These are phyloP conservation scores for Dasyprocta punctata DNA, from an alignment of 2,113 vertebrate species.

Conservation along the genomic window DNA sequence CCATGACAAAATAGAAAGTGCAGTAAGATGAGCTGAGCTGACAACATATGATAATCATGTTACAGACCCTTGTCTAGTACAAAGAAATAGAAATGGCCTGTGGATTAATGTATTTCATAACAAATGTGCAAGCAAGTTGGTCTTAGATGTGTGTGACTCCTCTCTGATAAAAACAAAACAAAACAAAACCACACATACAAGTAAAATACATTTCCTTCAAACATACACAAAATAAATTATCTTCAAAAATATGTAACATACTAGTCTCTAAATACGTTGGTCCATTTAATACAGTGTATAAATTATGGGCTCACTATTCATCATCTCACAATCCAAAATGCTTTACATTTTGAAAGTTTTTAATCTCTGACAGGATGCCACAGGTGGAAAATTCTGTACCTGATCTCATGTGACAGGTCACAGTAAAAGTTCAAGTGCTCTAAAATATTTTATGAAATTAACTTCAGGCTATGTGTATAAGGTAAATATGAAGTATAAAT, in stretches of 20 bases:
- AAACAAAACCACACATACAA: background rate
- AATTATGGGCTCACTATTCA: background rate
- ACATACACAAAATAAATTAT: background rate
- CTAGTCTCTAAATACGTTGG: background rate
- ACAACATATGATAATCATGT: background rate
- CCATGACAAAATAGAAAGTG: background rate
- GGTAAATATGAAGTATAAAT: background rate
- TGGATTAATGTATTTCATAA: background rate
- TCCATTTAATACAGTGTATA: background rate
- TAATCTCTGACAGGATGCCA: background rate
- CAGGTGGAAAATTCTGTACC: background rate
- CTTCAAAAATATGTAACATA: background rate
- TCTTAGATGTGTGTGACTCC: background rate
- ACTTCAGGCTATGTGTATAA: background rate
- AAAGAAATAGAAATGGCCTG: background rate
- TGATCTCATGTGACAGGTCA: background rate
- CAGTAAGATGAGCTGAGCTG: background rate
- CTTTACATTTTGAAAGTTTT: background rate
- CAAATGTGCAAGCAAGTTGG: background rate
- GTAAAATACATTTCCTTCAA: constrained; percentile 27
- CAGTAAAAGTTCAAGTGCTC: background rate
- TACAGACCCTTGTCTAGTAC: background rate
- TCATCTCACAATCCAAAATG: background rate
- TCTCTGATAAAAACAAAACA: background rate
- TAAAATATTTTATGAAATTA: background rate